Evolutionary conservation across 2,113 vertebrate genomes (phyloP).

Genomic region (Elephas maximus): DNA sequence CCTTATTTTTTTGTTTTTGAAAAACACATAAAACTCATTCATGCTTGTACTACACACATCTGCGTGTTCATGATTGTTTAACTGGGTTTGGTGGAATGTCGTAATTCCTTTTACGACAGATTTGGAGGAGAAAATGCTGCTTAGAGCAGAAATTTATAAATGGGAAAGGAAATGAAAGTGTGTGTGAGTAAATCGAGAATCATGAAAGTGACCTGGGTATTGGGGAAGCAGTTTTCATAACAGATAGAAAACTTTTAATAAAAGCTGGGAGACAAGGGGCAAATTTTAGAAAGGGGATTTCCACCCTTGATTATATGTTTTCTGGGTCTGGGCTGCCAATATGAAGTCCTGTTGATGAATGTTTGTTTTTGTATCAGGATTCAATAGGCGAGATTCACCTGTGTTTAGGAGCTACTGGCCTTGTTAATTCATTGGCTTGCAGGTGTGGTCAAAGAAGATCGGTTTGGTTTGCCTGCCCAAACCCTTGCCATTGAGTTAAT

Average conservation of each 20-base stretch:
- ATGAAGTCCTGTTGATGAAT: not conserved
- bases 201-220: not conserved
- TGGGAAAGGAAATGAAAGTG: conserved; percentile 66
- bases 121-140: conserved; percentile 46
- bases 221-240: not conserved
- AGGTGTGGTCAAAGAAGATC: not conserved
- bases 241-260: conserved; percentile 24
- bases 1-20: not conserved
- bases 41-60: conserved; percentile 67
- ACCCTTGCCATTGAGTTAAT: not conserved
- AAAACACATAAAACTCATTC: conserved; percentile 75
- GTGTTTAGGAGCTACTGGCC: not conserved
- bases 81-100: conserved; percentile 76
- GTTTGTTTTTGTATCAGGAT: not conserved
- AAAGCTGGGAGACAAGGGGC: not conserved
- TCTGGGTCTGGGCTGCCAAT: not conserved
- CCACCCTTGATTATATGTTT: not conserved
- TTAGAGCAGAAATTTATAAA: conserved; percentile 37
- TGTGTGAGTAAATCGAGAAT: not conserved
- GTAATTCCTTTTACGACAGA: conserved; percentile 69
- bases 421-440: conserved; percentile 2
- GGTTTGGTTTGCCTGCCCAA: not conserved
- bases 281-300: conserved; percentile 3
- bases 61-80: conserved; percentile 70
- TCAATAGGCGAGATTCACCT: not conserved